These are phyloP conservation scores for Leucosticte australis DNA, from an alignment of 2,113 vertebrate species.

Conservation along the genomic window DNA sequence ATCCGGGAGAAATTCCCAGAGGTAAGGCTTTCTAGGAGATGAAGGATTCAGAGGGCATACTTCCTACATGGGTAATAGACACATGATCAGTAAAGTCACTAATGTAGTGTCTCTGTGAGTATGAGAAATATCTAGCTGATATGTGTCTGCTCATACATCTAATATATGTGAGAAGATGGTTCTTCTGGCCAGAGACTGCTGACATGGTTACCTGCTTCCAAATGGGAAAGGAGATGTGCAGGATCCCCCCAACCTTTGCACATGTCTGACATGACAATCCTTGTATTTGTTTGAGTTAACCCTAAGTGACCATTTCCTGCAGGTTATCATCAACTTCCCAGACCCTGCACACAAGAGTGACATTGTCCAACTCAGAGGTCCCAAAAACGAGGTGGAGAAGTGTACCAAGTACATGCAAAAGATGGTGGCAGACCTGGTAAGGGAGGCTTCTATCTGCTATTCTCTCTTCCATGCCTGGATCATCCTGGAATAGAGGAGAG, in stretches of 20 bases:
- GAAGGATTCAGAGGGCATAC: not conserved
- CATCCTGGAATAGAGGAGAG: not conserved
- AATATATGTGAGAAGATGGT: not conserved
- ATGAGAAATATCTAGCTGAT: not conserved
- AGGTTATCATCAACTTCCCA: slow-evolving; percentile 99
- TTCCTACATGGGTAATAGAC: not conserved
- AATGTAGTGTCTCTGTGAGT: not conserved
- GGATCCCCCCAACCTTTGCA: not conserved
- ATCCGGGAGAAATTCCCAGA: slow-evolving; percentile 97
- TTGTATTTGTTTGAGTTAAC: not conserved
- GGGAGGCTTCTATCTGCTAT: not conserved
- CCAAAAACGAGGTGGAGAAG: slow-evolving; percentile 96
- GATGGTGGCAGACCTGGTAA: slow-evolving; percentile 97
- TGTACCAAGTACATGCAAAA: slow-evolving; percentile 97
- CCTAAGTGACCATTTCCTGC: not conserved
- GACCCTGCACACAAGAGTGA: slow-evolving; percentile 96
- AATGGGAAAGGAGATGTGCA: not conserved
- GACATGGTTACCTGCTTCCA: not conserved
- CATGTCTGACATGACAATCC: not conserved
- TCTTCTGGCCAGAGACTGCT: not conserved
- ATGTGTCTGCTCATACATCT: not conserved
- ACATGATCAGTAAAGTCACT: not conserved
- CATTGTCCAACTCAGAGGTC: slow-evolving; percentile 95
- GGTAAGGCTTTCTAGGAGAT: slow-evolving; percentile 56
- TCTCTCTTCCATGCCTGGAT: not conserved